A percentile compares a stretch with the other conserved stretches of the same genome.
Evolutionary conservation across 2,113 vertebrate genomes (phyloP).

Genomic region (Myiopsitta monachus): DNA sequence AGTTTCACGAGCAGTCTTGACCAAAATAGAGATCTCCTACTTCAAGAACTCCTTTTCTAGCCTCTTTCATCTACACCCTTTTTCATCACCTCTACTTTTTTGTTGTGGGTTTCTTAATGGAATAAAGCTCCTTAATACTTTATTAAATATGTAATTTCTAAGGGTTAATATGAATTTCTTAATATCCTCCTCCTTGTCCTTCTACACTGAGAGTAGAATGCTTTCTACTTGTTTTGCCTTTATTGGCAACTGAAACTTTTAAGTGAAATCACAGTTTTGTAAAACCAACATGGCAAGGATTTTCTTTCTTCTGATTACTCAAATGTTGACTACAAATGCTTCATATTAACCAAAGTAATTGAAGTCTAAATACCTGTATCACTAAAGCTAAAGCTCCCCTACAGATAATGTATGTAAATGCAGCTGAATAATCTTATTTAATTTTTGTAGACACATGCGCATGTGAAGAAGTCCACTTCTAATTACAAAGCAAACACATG

Average conservation of each 20-base stretch:
- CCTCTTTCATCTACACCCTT: not conserved
- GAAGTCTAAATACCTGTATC: not conserved
- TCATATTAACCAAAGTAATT: not conserved
- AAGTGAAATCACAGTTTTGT: not conserved
- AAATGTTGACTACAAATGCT: not conserved
- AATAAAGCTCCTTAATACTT: not conserved
- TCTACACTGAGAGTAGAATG: not conserved
- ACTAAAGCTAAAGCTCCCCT: not conserved
- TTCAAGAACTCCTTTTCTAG: not conserved
- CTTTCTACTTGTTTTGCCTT: not conserved
- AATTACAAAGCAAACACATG: not conserved
- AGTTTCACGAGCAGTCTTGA: not conserved
- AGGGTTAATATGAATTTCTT: not conserved
- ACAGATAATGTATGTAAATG: not conserved
- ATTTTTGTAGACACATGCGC: not conserved
- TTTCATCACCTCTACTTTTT: not conserved
- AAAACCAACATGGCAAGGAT: not conserved
- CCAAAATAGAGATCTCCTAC: not conserved
- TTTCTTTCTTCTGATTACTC: not conserved
- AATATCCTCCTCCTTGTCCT: not conserved
- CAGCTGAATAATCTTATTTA: not conserved
- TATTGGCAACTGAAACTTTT: not conserved
- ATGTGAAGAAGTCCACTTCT: not conserved
- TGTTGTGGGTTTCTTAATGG: not conserved
- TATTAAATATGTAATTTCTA: not conserved